Percentiles rank a stretch among this genome's conserved stretches.
These are phyloP conservation scores for Zaprionus obscuricornis DNA, from an alignment of 2,888 invertebrate species.

Conservation along the genomic window DNA sequence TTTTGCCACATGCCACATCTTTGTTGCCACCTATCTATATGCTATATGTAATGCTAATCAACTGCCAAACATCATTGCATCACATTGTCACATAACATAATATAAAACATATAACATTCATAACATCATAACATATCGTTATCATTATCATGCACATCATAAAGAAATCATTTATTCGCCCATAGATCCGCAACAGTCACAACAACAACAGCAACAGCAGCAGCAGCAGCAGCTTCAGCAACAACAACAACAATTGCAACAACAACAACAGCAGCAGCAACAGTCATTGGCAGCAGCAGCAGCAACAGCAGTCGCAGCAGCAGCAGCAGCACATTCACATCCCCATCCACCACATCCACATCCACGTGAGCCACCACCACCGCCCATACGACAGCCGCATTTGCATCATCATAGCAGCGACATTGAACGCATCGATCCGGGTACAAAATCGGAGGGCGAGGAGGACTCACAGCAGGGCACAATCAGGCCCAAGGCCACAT, in stretches of 20 bases:
- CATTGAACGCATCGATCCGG: conserved; percentile 87
- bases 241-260: conserved; percentile 22
- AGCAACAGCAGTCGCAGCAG: conserved; percentile 23
- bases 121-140: neutral
- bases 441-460: conserved; percentile 94
- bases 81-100: too few species aligned
- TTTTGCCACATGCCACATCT: neutral
- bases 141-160: conserved; percentile 39
- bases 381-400: conserved; percentile 81
- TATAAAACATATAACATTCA: too few species aligned
- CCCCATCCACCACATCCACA: conserved; percentile 59
- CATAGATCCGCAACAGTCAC: conserved; percentile 76
- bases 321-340: conserved; percentile 42
- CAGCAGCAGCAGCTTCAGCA: conserved; percentile 26
- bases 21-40: too few species aligned
- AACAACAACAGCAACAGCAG: conserved; percentile 42
- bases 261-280: conserved; percentile 35
- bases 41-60: too few species aligned
- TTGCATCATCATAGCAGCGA: conserved; percentile 83
- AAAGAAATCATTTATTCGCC: conserved; percentile 77
- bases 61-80: too few species aligned
- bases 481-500: conserved; percentile 87
- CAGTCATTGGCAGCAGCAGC: conserved; percentile 20
- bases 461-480: conserved; percentile 89
- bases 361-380: conserved; percentile 75